Base-by-base conservation (phyloP, 2,888 invertebrate genomes). In the Dorcus parallelipipedus region DNA sequence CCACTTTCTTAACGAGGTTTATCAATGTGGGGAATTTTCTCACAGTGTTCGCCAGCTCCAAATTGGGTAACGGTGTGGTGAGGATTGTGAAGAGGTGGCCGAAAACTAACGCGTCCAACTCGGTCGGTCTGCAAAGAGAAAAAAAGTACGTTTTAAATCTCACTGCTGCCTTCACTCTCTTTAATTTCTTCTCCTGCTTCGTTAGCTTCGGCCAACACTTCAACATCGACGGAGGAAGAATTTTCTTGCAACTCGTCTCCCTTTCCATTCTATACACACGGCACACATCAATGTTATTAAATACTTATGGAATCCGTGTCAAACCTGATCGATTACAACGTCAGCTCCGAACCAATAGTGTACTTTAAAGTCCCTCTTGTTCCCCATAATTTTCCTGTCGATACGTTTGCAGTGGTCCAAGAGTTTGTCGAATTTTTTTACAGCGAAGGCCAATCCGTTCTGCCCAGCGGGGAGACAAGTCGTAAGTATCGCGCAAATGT, bases 11-110 rank as follows among this genome's bases (percentile, higher is more conserved):
- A 71, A 94, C 93, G 71, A 95, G 87, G 49, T 88, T 83, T n/a
- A 93, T 86, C 41, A 98, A 82, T 64, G 86, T 86, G 1, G 87
- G 84, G 77, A 90, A 90, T 54, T 85, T 84, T 61, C 90, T 83
- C 3, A 97, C 88, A 5, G 89, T 89, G 57, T 90, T 87, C 0
- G 93, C 93, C 52, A 98, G 82, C 62, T 85, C 84, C 64, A 89
- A 88, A 72, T 90, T 90, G 0, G 95, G 94, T 42, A 97, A 80
- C 2, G 90, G 86, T 4, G 95, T 96, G 6, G 97, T 97, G 59
- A 97, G 81, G 66, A 98, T 89, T 0, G 95, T 92, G 80, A 91
- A 98, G n/a, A 98, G 84, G 79, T 98, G 98, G 0, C 97, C 98
- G 82, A 97, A 99, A 0, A 95, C 93, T 39, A 98, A 80, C 2